phyloP scores from a whole-genome alignment of 2,113 vertebrate species.

The Myotis brandtii region DNA sequence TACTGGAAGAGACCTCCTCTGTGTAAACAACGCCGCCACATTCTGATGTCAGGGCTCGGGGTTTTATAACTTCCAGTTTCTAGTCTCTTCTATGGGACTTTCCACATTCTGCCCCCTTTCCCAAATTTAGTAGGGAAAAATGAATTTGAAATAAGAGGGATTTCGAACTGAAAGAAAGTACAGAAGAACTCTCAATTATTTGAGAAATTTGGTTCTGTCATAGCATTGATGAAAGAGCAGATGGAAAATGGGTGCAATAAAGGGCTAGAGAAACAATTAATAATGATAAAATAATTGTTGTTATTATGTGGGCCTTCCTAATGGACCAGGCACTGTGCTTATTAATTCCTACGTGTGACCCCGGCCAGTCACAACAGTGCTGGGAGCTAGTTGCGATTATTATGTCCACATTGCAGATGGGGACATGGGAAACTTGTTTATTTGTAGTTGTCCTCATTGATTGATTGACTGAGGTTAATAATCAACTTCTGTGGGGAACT shows the following conservation, averaged over 20 bases:
- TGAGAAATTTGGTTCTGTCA: background rate
- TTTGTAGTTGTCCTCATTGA: background rate
- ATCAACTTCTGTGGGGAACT: background rate
- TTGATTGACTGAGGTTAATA: background rate
- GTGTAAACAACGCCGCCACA: constrained; percentile 69
- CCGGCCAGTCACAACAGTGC: background rate
- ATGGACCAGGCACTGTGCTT: background rate
- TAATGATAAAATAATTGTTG: background rate
- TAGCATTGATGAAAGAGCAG: too few relatives aligned
- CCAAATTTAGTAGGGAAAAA: constrained; percentile 54
- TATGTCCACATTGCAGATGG: background rate
- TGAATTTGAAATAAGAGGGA: background rate
- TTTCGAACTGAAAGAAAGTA: background rate
- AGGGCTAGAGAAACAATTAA: background rate
- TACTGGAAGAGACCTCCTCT: constrained; percentile 80
- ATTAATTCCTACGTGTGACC: background rate
- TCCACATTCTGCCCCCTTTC: constrained; percentile 72
- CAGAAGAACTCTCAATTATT: accelerated
- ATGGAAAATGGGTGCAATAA: background rate
- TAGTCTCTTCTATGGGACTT: constrained; percentile 81
- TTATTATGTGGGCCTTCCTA: background rate
- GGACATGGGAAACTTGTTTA: background rate
- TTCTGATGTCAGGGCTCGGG: constrained; percentile 78
- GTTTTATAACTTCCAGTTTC: constrained; percentile 80
- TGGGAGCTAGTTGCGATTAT: too few relatives aligned